Evolutionary conservation across 2,113 vertebrate genomes (phyloP), one percentile per base, ranked within the genome.

Genomic region (Esox niger): DNA sequence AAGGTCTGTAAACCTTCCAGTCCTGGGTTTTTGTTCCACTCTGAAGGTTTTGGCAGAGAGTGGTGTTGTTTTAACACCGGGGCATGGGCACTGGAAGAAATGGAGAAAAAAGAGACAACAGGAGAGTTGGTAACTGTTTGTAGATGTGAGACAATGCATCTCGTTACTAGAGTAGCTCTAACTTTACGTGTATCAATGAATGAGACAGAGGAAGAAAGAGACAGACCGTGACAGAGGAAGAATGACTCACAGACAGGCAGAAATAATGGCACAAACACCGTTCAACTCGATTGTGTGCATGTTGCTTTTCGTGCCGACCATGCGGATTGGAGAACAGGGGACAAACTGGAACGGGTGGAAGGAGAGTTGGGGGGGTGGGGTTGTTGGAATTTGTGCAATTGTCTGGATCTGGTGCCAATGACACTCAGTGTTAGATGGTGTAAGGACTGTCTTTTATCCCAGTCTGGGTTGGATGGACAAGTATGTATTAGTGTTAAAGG

Each of bases 371-470:
- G 15, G n/a, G 65, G 35, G 25, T 29, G 57, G 29, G 35, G 32
- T 54, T 26, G 23, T 38, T 6, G 20, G 25, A 4, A 6, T 69
- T 76, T 84, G 30, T 76, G 80, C 85, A 85, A 80, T 46, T 10
- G 81, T 79, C 73, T 79, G 58, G 38, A 68, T 82, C 68, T 46
- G 13, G 27, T 73, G 79, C 79, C 82, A 83, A 68, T 60, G 25
- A 65, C 31, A 2, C 43, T 13, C 17, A 32, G 26, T 32, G 64
- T 8, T 47, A 35, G 17, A 32, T 87, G 78, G 81, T 83, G 84
- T 81, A 87, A 87, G 68, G 68, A 57, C 68, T 61, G 2, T 69
- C 71, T 79, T 75, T 78, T 69, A 62, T 71, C 70, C 6, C 4
- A 1, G 43, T 79, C 33, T 73, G 62, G 11, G 38, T 17, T 43